phyloP scores from a whole-genome alignment of 2,888 invertebrate genomes.

The Augochlorella aurata region DNA sequence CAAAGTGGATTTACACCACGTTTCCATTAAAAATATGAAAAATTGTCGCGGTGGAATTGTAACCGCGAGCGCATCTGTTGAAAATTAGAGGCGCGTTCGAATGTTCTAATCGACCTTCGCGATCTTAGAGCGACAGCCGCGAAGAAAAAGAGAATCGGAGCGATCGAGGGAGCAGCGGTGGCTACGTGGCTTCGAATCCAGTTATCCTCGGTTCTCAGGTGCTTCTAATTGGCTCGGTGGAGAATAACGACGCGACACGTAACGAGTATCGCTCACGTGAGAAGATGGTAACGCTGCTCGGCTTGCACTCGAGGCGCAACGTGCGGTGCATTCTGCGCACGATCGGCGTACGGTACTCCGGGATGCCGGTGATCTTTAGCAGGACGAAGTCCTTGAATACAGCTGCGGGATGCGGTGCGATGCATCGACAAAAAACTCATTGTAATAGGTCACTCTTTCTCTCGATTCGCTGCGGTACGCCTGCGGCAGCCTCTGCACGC shows the following conservation, averaged over 20 bases:
- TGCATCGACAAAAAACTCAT: conserved; percentile 49
- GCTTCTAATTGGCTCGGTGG: conserved; percentile 56
- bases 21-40: too few species aligned
- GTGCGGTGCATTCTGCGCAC: conserved; percentile 36
- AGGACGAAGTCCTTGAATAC: conserved; percentile 62
- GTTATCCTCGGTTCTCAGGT: conserved; percentile 47
- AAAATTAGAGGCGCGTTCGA: conserved; percentile 9
- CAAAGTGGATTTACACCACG: too few species aligned
- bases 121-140: conserved; percentile 23
- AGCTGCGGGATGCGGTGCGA: conserved; percentile 29
- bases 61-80: too few species aligned
- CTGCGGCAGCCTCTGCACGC: too few species aligned
- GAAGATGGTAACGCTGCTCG: conserved; percentile 33
- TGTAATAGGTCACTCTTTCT: conserved; percentile 37
- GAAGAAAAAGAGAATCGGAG: conserved; percentile 18
- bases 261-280: conserved; percentile 54
- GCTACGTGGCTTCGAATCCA: conserved; percentile 30
- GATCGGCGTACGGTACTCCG: conserved; percentile 21
- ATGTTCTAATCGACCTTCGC: conserved; percentile 40
- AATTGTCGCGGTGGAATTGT: too few species aligned
- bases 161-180: not conserved
- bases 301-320: conserved; percentile 34
- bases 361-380: conserved; percentile 64
- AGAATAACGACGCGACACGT: conserved; percentile 47
- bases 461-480: not conserved